phyloP scores from a whole-genome alignment of 2,113 vertebrate genomes.

The Phalacrocorax brasilianus region DNA sequence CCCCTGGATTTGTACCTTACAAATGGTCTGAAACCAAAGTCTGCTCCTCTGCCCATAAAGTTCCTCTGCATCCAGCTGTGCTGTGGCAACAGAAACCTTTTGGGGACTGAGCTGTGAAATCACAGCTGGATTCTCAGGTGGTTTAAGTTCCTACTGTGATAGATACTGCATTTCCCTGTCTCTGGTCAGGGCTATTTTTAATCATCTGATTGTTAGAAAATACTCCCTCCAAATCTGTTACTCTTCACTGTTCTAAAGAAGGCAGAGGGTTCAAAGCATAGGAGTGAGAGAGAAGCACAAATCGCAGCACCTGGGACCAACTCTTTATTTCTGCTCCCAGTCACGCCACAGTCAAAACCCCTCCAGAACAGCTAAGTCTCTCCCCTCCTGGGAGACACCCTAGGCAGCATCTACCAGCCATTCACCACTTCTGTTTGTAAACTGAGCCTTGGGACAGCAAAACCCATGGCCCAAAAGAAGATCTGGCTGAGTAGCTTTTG shows the following conservation, averaged over 20 bases:
- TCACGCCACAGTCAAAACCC: neutral
- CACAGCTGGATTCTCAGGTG: neutral
- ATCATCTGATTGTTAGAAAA: neutral
- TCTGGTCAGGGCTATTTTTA: neutral
- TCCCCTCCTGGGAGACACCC: neutral
- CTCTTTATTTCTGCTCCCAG: neutral
- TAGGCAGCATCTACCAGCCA: neutral
- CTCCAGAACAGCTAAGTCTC: neutral
- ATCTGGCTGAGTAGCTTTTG: neutral
- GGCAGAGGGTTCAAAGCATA: neutral
- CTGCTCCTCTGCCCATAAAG: neutral
- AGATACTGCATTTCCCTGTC: neutral
- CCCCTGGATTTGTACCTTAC: conserved; percentile 25
- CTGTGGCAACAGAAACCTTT: neutral
- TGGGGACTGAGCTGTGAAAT: neutral
- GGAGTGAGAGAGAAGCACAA: neutral
- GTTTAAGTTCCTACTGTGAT: neutral
- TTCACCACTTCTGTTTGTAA: neutral
- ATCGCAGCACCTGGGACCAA: neutral
- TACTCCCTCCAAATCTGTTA: neutral
- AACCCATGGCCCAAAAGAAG: neutral
- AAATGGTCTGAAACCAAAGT: neutral
- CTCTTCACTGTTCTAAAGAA: neutral
- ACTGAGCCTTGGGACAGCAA: neutral
- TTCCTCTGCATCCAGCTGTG: neutral